Percentiles rank a stretch among this genome's conserved stretches.
Conservation (phyloP, 1,140 invertebrate species). For the Trichoplusia ni region DNA sequence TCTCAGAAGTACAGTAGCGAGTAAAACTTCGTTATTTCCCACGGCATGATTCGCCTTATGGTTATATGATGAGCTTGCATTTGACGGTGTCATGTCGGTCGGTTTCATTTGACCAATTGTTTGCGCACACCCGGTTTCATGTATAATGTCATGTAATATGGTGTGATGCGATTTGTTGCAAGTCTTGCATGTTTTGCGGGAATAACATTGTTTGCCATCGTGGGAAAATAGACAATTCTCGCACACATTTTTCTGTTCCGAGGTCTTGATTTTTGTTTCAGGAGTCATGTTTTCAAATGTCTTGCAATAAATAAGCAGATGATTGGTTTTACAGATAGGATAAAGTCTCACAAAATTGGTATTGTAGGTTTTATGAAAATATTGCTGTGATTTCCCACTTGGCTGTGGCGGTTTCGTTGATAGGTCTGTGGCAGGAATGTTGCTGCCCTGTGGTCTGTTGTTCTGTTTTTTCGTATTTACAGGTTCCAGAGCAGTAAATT, state of each 20-base stretch:
- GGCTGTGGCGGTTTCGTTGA: neutral
- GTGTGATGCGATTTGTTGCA: conserved; percentile 36
- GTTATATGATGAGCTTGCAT: too few species aligned
- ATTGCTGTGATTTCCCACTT: conserved; percentile 12
- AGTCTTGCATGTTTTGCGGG: conserved; percentile 31
- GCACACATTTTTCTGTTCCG: conserved; percentile 31
- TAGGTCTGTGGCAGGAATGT: neutral
- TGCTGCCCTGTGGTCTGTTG: neutral
- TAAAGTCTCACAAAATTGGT: conserved; percentile 16
- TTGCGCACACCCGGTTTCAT: neutral
- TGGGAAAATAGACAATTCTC: conserved; percentile 31
- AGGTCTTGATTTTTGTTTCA: conserved; percentile 27
- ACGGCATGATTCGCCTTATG: conserved; percentile 15
- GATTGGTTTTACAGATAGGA: conserved; percentile 35
- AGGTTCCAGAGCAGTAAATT: neutral
- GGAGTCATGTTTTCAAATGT: conserved; percentile 29
- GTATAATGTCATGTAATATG: conserved; percentile 23
- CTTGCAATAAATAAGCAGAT: conserved; percentile 31
- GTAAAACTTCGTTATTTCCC: neutral
- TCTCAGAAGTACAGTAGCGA: neutral
- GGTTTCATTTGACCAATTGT: too few species aligned
- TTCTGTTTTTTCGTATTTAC: neutral
- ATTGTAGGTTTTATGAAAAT: too few species aligned
- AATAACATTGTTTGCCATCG: conserved; percentile 30
- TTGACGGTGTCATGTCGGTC: too few species aligned